A percentile compares a stretch with the other conserved stretches of the same genome.
phyloP scores from a whole-genome alignment of 92 coral and sea anemone genomes.

The Siderastrea radians region DNA sequence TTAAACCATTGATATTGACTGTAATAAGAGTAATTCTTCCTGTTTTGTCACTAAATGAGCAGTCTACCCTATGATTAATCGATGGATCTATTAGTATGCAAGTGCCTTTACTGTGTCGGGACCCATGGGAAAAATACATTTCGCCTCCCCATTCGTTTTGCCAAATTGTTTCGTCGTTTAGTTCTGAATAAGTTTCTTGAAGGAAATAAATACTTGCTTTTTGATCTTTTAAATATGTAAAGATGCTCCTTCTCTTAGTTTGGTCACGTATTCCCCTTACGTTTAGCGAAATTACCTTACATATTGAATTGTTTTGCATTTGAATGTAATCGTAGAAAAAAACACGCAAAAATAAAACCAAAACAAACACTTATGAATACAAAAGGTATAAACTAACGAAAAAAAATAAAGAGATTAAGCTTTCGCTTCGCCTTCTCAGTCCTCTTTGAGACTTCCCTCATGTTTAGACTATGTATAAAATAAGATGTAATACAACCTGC shows the following conservation, averaged over 20 bases:
- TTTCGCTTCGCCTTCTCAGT: slow-evolving; percentile 2
- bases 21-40: neutral
- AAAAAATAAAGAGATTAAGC: neutral
- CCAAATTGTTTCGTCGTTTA: neutral
- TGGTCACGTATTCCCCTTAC: slow-evolving; percentile 6
- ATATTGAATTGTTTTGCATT: neutral
- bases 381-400: slow-evolving; percentile 14
- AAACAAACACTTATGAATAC: neutral
- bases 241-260: slow-evolving; percentile 8
- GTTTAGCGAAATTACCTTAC: neutral
- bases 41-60: neutral
- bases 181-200: no score
- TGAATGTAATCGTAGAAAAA: neutral
- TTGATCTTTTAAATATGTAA: neutral
- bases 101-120: neutral
- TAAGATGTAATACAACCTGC: no score
- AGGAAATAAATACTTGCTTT: neutral
- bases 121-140: neutral
- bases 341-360: neutral
- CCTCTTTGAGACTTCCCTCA: neutral
- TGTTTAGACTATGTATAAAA: neutral
- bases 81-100: neutral
- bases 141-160: slow-evolving; percentile 1
- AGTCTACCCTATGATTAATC: neutral
- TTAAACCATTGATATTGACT: no score